phyloP scores from a whole-genome alignment of 2,797 vertebrate genomes.

The Leptodactylus fallax region DNA sequence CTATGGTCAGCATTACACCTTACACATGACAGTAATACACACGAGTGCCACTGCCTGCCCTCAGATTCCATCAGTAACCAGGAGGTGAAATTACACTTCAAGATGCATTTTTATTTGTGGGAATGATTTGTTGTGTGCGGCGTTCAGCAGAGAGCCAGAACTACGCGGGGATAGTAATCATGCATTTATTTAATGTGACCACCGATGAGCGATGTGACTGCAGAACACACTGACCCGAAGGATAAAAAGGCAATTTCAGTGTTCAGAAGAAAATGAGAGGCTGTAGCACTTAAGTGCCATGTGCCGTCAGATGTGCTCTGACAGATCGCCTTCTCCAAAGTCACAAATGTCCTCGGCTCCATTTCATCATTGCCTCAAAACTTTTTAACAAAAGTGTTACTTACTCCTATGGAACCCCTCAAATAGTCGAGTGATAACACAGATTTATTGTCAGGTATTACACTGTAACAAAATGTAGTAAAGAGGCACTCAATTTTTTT shows the following conservation, averaged over 20 bases:
- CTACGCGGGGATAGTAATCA: constrained; percentile 13
- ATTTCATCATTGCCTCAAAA: neutral
- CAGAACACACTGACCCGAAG: constrained; percentile 10
- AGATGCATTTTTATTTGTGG: constrained; percentile 13
- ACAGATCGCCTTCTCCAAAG: neutral
- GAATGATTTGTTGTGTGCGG: constrained; percentile 3
- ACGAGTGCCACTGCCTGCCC: neutral
- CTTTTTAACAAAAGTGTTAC: neutral
- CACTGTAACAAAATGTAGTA: neutral
- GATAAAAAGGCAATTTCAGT: constrained; percentile 31
- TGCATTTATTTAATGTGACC: constrained; percentile 19
- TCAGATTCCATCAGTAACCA: neutral
- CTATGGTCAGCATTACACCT: neutral
- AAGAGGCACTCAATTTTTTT: too few species aligned
- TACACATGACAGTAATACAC: neutral
- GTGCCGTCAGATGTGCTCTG: neutral
- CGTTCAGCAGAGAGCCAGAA: neutral
- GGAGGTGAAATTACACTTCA: constrained; percentile 28
- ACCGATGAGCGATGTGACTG: constrained; percentile 6
- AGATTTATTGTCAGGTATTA: neutral
- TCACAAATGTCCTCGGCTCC: neutral
- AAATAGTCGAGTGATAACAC: too few species aligned
- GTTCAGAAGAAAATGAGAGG: constrained; percentile 16
- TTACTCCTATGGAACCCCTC: neutral
- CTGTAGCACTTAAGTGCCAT: neutral